Percentiles rank a stretch among this genome's conserved stretches.
phyloP scores from a whole-genome alignment of 2,888 invertebrate species.

The Seira sanloemensis region DNA sequence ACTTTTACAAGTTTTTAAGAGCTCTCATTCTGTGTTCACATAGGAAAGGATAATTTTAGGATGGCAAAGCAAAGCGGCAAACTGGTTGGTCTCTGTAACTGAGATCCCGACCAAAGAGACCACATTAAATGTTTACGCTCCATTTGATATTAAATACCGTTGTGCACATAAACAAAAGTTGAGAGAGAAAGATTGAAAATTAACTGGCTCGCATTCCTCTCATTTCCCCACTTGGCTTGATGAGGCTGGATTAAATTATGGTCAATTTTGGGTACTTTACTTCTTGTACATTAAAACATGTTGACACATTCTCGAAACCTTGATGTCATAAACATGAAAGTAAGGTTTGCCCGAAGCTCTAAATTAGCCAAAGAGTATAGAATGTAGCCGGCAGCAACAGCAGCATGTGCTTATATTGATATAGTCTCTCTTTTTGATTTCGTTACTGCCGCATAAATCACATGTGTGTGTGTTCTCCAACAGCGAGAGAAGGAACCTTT shows the following conservation, averaged over 20 bases:
- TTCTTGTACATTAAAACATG: slow-evolving; percentile 4
- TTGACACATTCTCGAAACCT: background rate
- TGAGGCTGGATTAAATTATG: background rate
- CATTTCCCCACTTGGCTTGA: background rate
- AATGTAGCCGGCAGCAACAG: slow-evolving; percentile 36
- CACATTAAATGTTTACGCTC: slow-evolving; percentile 27
- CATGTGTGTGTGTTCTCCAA: slow-evolving; percentile 39
- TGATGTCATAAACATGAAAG: background rate
- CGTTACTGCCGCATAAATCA: slow-evolving; percentile 47
- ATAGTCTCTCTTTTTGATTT: slow-evolving; percentile 35
- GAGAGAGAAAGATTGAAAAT: background rate
- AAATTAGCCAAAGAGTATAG: background rate
- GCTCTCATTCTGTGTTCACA: background rate
- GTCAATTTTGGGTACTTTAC: slow-evolving; percentile 4
- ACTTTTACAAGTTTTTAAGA: background rate
- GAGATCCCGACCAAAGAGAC: background rate
- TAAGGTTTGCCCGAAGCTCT: background rate
- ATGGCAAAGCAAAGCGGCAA: background rate
- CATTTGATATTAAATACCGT: slow-evolving; percentile 55
- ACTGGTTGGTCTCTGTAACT: background rate
- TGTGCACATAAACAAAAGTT: slow-evolving; percentile 29
- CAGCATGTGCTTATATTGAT: too few species aligned
- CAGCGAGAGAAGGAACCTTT: slow-evolving; percentile 55
- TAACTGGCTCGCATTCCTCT: background rate
- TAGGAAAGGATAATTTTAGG: background rate